phyloP scores from a whole-genome alignment of 2,797 vertebrate genomes.

The Alcedo quadribrachys region DNA sequence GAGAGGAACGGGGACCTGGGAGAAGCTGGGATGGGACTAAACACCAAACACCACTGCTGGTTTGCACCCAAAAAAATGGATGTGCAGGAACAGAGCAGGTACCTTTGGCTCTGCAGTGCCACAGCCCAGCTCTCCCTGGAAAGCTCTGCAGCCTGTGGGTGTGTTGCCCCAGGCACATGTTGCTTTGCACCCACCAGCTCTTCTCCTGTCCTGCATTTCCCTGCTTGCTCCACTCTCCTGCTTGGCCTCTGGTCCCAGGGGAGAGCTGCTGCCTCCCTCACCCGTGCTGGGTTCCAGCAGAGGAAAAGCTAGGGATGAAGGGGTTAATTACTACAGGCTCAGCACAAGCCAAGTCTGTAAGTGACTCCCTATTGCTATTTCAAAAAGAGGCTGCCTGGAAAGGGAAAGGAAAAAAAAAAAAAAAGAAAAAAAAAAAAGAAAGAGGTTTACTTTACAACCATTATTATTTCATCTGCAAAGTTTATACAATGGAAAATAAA shows the following conservation, averaged over 20 bases:
- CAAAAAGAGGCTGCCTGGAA: slow-evolving; percentile 59
- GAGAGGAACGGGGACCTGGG: not conserved
- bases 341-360: slow-evolving; percentile 54
- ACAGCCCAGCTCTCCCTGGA: not conserved
- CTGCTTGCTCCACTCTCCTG: not conserved
- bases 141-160: not conserved
- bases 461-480: slow-evolving; percentile 64
- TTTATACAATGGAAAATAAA: slow-evolving; percentile 72
- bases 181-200: not conserved
- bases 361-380: slow-evolving; percentile 64
- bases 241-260: not conserved
- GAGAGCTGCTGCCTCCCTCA: not conserved
- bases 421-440: not conserved
- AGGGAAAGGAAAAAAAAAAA: slow-evolving; percentile 1
- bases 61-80: fast-evolving
- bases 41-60: not conserved
- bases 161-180: not conserved
- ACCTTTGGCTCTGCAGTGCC: not conserved
- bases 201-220: not conserved
- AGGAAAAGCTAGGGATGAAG: not conserved
- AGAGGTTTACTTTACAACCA: slow-evolving; percentile 60
- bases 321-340: slow-evolving; percentile 55
- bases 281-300: not conserved
- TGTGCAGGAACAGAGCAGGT: not conserved
- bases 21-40: not conserved